Conservation (phyloP, 2,888 invertebrate genomes). For the Gandaritis pyraliata region DNA sequence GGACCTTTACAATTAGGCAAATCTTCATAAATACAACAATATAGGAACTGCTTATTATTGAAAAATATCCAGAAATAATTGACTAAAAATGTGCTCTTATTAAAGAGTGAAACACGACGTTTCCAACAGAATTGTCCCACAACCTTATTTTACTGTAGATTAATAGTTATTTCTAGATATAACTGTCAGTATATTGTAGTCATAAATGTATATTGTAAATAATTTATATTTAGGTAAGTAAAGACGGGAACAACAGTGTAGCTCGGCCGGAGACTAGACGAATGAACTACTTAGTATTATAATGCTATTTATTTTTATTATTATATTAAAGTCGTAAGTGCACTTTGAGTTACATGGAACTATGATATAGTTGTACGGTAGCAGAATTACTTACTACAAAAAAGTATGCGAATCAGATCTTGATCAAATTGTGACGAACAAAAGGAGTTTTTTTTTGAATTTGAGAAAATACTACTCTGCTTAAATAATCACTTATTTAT, state of each 20-base stretch:
- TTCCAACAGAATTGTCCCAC: conserved; percentile 60
- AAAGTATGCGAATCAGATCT: conserved; percentile 39
- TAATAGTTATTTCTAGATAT: conserved; percentile 78
- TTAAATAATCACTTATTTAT: conserved; percentile 50
- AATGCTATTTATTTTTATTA: conserved; percentile 76
- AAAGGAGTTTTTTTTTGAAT: conserved; percentile 13
- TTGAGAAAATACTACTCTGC: conserved; percentile 45
- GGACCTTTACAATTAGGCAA: background rate
- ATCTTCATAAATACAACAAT: conserved; percentile 25
- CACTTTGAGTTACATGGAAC: conserved; percentile 81
- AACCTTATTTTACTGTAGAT: conserved; percentile 71
- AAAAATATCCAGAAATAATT: conserved; percentile 28
- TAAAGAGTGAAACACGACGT: conserved; percentile 27
- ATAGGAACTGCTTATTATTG: conserved; percentile 32
- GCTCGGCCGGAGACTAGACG: conserved; percentile 66
- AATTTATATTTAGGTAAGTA: conserved; percentile 78
- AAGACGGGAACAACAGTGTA: conserved; percentile 70
- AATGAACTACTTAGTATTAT: conserved; percentile 66
- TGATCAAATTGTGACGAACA: conserved; percentile 30
- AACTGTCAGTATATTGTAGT: conserved; percentile 77
- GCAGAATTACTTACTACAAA: conserved; percentile 53
- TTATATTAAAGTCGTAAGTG: conserved; percentile 76
- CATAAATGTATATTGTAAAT: conserved; percentile 81
- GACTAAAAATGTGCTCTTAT: conserved; percentile 23
- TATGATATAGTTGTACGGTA: conserved; percentile 66